Evolutionary conservation across 2,888 invertebrate species (phyloP).

Genomic region (Trichacis sp.): DNA sequence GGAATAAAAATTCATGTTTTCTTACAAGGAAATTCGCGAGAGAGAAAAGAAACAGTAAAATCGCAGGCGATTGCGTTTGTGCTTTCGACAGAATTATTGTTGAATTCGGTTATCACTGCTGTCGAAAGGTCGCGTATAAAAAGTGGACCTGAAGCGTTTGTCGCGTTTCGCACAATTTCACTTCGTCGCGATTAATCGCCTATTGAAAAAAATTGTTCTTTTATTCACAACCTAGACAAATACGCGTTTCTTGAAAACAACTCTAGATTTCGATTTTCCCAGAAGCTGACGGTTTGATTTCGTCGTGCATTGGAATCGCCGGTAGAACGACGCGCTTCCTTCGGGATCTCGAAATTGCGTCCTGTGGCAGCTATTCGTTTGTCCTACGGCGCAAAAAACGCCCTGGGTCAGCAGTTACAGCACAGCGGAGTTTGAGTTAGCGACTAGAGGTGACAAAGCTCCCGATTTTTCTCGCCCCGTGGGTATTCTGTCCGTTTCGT

Average conservation of each 20-base stretch:
- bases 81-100: slow-evolving; percentile 29
- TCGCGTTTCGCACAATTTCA: slow-evolving; percentile 13
- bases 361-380: slow-evolving; percentile 37
- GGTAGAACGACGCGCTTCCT: slow-evolving; percentile 44
- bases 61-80: slow-evolving; percentile 47
- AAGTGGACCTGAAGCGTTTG: slow-evolving; percentile 15
- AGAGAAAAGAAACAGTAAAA: neutral
- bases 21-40: no score
- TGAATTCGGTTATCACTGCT: slow-evolving; percentile 17
- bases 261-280: slow-evolving; percentile 14
- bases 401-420: slow-evolving; percentile 71
- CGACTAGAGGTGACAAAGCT: slow-evolving; percentile 84
- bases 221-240: slow-evolving; percentile 52
- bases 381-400: slow-evolving; percentile 10
- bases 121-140: slow-evolving; percentile 21
- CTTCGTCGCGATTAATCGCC: slow-evolving; percentile 17
- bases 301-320: slow-evolving; percentile 47
- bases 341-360: slow-evolving; percentile 34
- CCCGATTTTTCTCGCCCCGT: slow-evolving; percentile 80
- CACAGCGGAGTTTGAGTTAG: slow-evolving; percentile 78
- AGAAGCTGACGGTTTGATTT: slow-evolving; percentile 51
- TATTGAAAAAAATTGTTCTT: slow-evolving; percentile 44
- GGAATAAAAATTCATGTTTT: slow-evolving; percentile 33
- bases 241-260: slow-evolving; percentile 23
- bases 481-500: slow-evolving; percentile 79